Base-by-base conservation (phyloP, 2,888 invertebrate genomes). In the Heliconius sara region DNA sequence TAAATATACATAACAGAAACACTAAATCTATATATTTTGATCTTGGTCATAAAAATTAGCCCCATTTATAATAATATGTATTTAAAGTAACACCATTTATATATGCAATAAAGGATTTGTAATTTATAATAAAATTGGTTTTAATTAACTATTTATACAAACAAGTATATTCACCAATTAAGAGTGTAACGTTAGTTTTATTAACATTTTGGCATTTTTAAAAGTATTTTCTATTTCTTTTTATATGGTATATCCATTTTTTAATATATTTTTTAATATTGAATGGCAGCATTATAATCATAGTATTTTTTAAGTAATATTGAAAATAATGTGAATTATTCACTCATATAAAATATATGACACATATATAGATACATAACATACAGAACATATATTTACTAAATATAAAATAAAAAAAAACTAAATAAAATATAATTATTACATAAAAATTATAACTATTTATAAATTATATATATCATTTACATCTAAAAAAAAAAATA, bases 11-110 rank as follows among this genome's bases (percentile, higher is more conserved):
- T n/a, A 7, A 39, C 22, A 39, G 10, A 68, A 43, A 25, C 25
- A 16, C 25, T 68, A 68, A 25, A 30, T 30, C 30, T 19, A 43
- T 12, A 68, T 16, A n/a, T 68, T 43, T 68, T 68, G n/a, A 39
- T 43, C 6, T 13, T 43, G 43, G 43, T 16, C 13, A n/a, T 68
- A 3, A 13, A 68, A 43, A 68, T 25, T 68, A 25, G 68, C 68
- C 43, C 68, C 68, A 68, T 68, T 68, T 68, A 39, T 39, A n/a
- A 39, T n/a, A 68, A 68, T 22, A 39, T 27, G n/a, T 63, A 63
- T 13, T 5, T 67, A 67, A 67, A 67, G 22, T 22, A 67, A 68
- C 68, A 67, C 5, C 39, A 68, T 68, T 0, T 68, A 68, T 68
- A 3, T 2, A 4, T 13, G 1, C 39, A 39, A 39, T 39, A 39